Percentiles rank a stretch among this genome's conserved stretches.
These are phyloP conservation scores for Amphiura filiformis DNA, from an alignment of 35 echinoderm and acorn worm species.

Conservation along the genomic window DNA sequence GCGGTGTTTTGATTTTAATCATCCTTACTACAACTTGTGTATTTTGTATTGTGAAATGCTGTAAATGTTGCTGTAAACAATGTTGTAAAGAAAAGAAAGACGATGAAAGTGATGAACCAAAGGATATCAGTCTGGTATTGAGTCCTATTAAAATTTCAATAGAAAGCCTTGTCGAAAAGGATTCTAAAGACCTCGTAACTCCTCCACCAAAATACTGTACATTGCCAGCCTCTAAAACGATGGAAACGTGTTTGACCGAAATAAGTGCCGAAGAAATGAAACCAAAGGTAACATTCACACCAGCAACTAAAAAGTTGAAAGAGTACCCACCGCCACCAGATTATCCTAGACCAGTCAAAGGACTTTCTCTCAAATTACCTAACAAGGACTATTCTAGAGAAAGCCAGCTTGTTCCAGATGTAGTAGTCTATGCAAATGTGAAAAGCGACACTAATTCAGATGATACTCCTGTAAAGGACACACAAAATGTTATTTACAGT, in stretches of 20 bases:
- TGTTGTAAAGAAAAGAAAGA: not conserved
- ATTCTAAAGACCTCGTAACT: not conserved
- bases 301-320: not conserved
- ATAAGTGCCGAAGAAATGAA: not conserved
- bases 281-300: no score
- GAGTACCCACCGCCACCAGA: not conserved
- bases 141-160: not conserved
- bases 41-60: not conserved
- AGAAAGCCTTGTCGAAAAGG: not conserved
- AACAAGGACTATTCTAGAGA: not conserved
- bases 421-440: no score
- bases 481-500: no score
- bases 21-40: not conserved
- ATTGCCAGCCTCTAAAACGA: not conserved
- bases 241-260: not conserved
- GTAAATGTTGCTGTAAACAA: not conserved
- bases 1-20: not conserved
- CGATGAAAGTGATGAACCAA: not conserved
- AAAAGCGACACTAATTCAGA: no score
- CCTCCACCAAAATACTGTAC: not conserved
- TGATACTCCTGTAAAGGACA: no score
- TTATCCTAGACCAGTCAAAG: slow-evolving; percentile 8
- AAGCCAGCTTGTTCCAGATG: no score
- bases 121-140: not conserved
- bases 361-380: not conserved